phyloP scores from a whole-genome alignment of 2,113 vertebrate genomes.

The Tragulus kanchil region DNA sequence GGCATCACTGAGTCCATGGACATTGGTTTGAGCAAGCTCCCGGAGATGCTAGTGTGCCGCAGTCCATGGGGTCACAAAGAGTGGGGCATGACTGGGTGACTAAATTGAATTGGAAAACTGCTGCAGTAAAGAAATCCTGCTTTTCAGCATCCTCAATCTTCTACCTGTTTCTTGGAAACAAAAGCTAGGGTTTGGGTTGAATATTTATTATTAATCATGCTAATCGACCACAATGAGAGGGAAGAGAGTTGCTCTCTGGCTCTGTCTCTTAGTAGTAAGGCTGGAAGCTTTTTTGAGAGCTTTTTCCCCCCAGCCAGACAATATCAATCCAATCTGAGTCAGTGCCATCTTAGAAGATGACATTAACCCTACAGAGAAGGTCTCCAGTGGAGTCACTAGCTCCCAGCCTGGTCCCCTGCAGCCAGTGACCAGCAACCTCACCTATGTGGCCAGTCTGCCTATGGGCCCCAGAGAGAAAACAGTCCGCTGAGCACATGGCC shows the following conservation, averaged over 20 bases:
- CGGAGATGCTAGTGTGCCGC: too few species aligned
- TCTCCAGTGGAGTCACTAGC: not conserved
- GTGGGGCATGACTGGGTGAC: too few species aligned
- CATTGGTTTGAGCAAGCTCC: too few species aligned
- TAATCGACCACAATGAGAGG: conserved; percentile 13
- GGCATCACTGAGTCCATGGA: too few species aligned
- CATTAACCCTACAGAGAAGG: conserved; percentile 1
- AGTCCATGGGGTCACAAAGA: too few species aligned
- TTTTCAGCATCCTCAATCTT: conserved; percentile 25
- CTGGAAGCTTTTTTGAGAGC: conserved; percentile 2
- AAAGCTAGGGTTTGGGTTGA: not conserved
- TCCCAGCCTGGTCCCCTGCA: not conserved
- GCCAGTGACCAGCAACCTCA: not conserved
- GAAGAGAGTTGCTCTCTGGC: not conserved
- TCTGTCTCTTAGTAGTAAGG: conserved; percentile 24
- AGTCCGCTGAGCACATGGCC: not conserved
- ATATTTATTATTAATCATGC: conserved; percentile 71
- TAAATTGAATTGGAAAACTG: too few species aligned
- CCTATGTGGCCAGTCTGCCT: not conserved
- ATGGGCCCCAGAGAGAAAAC: not conserved
- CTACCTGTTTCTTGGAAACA: not conserved
- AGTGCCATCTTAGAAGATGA: conserved; percentile 30
- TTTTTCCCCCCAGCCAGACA: not conserved
- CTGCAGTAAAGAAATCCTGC: not conserved
- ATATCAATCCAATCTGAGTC: not conserved